A percentile compares a stretch with the other conserved stretches of the same genome.
phyloP scores from a whole-genome alignment of 1,140 invertebrate genomes.

The Brachionus asplanchnoidis region DNA sequence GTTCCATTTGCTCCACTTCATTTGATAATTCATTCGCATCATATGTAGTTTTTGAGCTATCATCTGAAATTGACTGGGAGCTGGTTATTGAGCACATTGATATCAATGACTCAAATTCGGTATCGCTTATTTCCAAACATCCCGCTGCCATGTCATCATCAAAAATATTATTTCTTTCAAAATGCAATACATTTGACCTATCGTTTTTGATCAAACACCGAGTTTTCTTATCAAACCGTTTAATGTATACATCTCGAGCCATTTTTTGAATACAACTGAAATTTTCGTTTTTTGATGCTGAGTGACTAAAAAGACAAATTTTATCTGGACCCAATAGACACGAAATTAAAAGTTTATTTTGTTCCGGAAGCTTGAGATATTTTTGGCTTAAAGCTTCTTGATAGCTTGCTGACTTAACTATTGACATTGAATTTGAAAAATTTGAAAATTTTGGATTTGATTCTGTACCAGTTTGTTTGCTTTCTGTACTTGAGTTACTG shows the following conservation, averaged over 20 bases:
- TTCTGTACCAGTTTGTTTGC: background rate
- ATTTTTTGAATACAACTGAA: background rate
- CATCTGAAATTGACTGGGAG: background rate
- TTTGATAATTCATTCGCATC: background rate
- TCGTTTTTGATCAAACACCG: background rate
- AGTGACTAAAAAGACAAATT: background rate
- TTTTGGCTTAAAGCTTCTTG: background rate
- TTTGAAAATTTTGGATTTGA: background rate
- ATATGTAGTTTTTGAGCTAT: slow-evolving; percentile 4
- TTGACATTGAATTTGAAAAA: background rate
- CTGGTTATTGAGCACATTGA: background rate
- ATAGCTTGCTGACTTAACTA: background rate
- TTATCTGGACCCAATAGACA: background rate
- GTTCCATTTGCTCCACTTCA: background rate
- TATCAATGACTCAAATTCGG: background rate
- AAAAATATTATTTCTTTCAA: background rate
- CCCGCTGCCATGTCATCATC: background rate
- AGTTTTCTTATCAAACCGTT: background rate
- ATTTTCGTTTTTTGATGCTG: background rate
- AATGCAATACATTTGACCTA: background rate
- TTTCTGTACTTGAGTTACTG: background rate
- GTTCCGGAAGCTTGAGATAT: background rate
- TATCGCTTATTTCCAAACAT: background rate
- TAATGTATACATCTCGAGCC: background rate
- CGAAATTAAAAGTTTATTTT: background rate